These are phyloP conservation scores for Genyomyrus donnyi DNA, from an alignment of 2,113 vertebrate genomes.

Conservation along the genomic window DNA sequence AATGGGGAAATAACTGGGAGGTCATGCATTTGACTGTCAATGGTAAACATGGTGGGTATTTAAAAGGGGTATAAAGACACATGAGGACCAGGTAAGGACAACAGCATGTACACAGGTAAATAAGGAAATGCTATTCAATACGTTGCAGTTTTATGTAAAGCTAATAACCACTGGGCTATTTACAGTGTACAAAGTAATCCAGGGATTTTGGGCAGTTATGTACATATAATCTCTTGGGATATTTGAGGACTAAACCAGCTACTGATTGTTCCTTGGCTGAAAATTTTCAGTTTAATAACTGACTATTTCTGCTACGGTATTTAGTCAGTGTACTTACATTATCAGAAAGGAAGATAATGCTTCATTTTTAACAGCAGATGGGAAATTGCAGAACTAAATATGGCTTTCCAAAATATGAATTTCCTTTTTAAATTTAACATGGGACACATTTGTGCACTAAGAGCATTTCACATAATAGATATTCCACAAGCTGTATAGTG, in stretches of 20 bases:
- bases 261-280: not conserved
- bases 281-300: not conserved
- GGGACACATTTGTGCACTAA: not conserved
- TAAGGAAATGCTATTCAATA: not conserved
- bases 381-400: not conserved
- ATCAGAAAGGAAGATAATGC: not conserved
- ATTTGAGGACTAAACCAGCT: not conserved
- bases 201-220: not conserved
- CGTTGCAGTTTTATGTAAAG: not conserved
- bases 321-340: not conserved
- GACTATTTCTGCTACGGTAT: not conserved
- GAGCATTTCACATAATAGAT: not conserved
- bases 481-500: not conserved
- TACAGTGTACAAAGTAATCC: not conserved
- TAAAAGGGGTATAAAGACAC: not conserved
- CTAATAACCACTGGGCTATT: not conserved
- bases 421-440: not conserved
- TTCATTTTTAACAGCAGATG: not conserved
- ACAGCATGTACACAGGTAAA: not conserved
- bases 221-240: not conserved
- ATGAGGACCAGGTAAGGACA: not conserved
- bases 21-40: not conserved
- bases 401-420: too few relatives aligned
- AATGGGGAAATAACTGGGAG: not conserved
- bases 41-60: not conserved